Conservation (phyloP, 2,888 invertebrate species). For the Amiota mariae region DNA sequence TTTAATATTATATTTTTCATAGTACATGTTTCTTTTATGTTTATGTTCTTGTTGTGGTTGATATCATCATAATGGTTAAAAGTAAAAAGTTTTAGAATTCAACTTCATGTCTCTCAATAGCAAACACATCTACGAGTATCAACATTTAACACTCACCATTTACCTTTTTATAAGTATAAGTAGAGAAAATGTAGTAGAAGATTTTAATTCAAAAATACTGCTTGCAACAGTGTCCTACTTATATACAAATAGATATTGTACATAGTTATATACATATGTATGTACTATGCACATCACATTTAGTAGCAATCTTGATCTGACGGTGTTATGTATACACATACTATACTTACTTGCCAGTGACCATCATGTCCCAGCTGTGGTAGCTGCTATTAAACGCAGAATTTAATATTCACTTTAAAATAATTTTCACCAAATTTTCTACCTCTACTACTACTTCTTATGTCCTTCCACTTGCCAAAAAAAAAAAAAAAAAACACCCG, state of each 20-base stretch:
- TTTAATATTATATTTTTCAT: no score
- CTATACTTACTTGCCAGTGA: conserved; percentile 36
- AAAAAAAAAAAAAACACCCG: conserved; percentile 20
- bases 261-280: not conserved
- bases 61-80: conserved; percentile 22
- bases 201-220: no score
- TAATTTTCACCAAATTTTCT: conserved; percentile 50
- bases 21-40: no score
- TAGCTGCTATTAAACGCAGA: conserved; percentile 54
- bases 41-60: conserved; percentile 27
- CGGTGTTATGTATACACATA: not conserved
- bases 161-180: not conserved
- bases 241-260: not conserved
- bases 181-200: not conserved
- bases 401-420: conserved; percentile 64
- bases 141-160: no score
- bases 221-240: conserved; percentile 1
- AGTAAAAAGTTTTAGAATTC: not conserved
- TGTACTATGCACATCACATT: conserved; percentile 8
- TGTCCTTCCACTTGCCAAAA: conserved; percentile 12
- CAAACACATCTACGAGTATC: not conserved
- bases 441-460: no score
- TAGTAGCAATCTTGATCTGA: conserved; percentile 2
- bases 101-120: not conserved
- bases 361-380: conserved; percentile 52